phyloP scores from a whole-genome alignment of 2,113 vertebrate genomes.

The Raja brachyura region DNA sequence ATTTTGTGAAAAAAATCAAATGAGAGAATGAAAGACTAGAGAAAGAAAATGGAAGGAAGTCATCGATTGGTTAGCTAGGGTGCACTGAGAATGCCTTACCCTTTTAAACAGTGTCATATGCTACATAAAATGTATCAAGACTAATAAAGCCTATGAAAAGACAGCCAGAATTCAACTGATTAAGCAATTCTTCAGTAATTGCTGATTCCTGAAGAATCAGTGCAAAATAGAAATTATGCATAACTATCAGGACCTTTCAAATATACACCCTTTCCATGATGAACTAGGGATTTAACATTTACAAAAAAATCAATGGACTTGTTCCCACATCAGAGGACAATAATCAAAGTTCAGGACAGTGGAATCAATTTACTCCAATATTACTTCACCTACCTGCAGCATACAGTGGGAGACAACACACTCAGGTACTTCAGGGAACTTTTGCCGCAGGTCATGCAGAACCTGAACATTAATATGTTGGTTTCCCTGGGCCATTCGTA shows the following conservation, averaged over 20 bases:
- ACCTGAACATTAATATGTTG: constrained; percentile 98
- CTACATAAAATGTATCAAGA: not conserved
- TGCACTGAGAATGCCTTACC: not conserved
- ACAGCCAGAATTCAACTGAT: not conserved
- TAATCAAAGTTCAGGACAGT: not conserved
- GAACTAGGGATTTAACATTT: not conserved
- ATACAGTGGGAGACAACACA: constrained; percentile 97
- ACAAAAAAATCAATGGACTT: not conserved
- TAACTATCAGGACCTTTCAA: not conserved
- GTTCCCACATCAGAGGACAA: not conserved
- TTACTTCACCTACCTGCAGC: constrained; percentile 72
- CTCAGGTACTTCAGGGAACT: constrained; percentile 97
- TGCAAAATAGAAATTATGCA: not conserved
- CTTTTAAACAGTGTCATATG: not conserved
- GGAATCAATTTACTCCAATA: not conserved
- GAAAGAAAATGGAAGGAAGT: not conserved
- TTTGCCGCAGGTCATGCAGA: constrained; percentile 98
- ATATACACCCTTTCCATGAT: not conserved
- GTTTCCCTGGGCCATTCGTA: constrained; percentile 99
- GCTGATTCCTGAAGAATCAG: not conserved
- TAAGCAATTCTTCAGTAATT: no score
- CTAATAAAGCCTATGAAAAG: not conserved
- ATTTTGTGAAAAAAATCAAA: no score
- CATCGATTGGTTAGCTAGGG: not conserved
- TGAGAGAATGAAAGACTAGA: not conserved